Conservation (phyloP, 2,888 invertebrate genomes). For the Invenusta paracnida region DNA sequence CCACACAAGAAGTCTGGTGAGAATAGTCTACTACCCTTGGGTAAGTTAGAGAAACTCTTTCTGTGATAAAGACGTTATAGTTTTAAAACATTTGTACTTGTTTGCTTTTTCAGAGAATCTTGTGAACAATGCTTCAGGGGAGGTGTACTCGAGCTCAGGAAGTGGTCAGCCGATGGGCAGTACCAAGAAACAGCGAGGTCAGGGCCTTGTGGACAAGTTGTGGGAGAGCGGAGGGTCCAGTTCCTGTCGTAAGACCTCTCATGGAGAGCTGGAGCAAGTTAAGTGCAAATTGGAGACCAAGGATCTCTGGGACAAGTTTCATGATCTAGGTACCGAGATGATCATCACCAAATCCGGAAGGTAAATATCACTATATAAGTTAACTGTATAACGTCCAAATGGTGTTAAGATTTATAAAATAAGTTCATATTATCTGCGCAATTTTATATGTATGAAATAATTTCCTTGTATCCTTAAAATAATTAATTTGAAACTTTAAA, state of each 20-base stretch:
- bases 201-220: too few species aligned
- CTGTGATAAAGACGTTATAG: background rate
- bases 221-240: background rate
- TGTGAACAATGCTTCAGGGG: background rate
- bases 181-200: too few species aligned
- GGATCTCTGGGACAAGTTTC: conserved; percentile 94
- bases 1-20: background rate
- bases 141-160: background rate
- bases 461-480: too few species aligned
- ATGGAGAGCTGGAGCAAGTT: conserved; percentile 61
- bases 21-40: background rate
- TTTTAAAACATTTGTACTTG: background rate
- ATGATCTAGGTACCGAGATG: conserved; percentile 83
- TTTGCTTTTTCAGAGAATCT: background rate
- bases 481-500: too few species aligned
- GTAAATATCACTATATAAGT: too few species aligned
- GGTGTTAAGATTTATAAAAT: too few species aligned
- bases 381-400: too few species aligned
- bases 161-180: too few species aligned
- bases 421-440: too few species aligned
- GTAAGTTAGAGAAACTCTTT: too few species aligned
- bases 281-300: conserved; percentile 89
- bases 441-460: too few species aligned
- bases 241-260: too few species aligned
- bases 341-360: conserved; percentile 95